Percentiles rank a stretch among this genome's conserved stretches.
Evolutionary conservation across 2,113 vertebrate genomes (phyloP).

Genomic region (Oncorhynchus kisutch): DNA sequence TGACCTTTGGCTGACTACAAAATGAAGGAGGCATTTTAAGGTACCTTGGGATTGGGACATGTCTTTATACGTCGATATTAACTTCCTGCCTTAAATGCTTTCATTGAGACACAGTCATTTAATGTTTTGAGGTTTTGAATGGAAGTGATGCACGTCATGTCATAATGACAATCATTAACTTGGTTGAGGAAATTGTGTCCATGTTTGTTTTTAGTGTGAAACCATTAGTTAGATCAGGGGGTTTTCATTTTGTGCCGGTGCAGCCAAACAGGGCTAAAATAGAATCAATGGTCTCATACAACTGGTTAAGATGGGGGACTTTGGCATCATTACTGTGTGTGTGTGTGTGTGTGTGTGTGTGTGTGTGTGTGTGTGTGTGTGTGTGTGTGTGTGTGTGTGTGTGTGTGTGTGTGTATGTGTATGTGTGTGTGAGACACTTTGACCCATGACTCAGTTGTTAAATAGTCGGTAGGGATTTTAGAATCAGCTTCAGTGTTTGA

Average conservation of each 20-base stretch:
- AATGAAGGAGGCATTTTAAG: constrained; percentile 18
- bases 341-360: constrained; percentile 33
- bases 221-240: constrained; percentile 26
- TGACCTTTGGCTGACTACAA: constrained; percentile 24
- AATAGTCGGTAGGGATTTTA: constrained; percentile 34
- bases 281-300: constrained; percentile 59
- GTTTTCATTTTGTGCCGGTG: constrained; percentile 42
- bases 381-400: constrained; percentile 11
- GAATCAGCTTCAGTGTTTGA: constrained; percentile 48
- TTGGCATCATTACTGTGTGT: neutral
- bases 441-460: constrained; percentile 56
- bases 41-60: no score
- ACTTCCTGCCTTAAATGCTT: no score
- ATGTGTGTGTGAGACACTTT: constrained; percentile 42
- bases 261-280: constrained; percentile 49
- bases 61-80: no score
- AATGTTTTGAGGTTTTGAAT: neutral
- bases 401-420: constrained; percentile 11
- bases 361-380: constrained; percentile 32
- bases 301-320: constrained; percentile 26
- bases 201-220: constrained; percentile 17
- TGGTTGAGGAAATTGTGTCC: constrained; percentile 2
- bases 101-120: no score
- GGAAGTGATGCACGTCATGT: neutral
- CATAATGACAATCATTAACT: neutral